Evolutionary conservation across 92 coral and sea anemone genomes (phyloP).

Genomic region (Anthopleura xanthogrammica): DNA sequence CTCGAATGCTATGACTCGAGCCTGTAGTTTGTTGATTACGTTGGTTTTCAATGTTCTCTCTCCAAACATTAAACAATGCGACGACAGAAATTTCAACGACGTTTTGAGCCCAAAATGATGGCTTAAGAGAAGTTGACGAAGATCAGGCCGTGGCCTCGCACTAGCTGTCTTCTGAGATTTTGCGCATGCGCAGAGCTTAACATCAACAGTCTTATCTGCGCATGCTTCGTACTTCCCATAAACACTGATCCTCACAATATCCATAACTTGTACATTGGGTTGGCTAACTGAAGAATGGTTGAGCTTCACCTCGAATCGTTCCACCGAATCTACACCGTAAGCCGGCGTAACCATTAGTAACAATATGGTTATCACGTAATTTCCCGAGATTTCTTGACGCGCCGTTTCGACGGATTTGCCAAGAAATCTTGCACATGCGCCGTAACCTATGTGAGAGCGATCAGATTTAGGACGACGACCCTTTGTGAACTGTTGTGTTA

Average conservation of each 20-base stretch:
- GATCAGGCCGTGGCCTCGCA: conserved; percentile 16
- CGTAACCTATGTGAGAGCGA: conserved; percentile 52
- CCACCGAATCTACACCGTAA: conserved; percentile 64
- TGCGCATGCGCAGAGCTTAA: conserved; percentile 87
- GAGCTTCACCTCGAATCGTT: conserved; percentile 82
- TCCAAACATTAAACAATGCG: conserved; percentile 54
- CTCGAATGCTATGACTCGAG: conserved; percentile 68
- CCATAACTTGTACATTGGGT: conserved; percentile 51
- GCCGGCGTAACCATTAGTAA: conserved; percentile 73
- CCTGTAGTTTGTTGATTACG: conserved; percentile 43
- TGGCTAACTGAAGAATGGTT: conserved; percentile 59
- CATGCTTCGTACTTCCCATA: conserved; percentile 82
- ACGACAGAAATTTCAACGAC: conserved; percentile 34
- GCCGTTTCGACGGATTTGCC: conserved; percentile 74
- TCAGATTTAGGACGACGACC: conserved; percentile 16
- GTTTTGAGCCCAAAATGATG: conserved; percentile 57
- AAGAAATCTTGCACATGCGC: conserved; percentile 84
- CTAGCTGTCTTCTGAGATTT: conserved; percentile 13
- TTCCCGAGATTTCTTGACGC: conserved; percentile 62
- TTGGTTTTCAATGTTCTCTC: conserved; percentile 37
- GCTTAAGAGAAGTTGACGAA: conserved; percentile 33
- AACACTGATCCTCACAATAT: conserved; percentile 70
- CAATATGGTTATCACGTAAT: conserved; percentile 61
- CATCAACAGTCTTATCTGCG: conserved; percentile 74
- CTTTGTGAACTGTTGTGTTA: conserved; percentile 66